phyloP scores from a whole-genome alignment of 2,113 vertebrate genomes.

The Laticauda laticaudata region DNA sequence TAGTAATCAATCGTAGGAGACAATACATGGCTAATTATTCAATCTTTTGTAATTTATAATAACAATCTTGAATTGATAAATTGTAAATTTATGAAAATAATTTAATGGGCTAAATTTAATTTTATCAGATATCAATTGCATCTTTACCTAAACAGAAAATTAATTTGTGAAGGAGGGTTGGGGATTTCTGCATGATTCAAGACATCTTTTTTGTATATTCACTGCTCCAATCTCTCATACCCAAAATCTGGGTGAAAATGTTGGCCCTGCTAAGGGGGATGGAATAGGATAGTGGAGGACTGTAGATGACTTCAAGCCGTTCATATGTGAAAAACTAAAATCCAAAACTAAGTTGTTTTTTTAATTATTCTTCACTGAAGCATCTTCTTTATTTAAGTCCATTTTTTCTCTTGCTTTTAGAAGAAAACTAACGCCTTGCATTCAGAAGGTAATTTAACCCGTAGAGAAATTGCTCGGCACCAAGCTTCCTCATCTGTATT shows the following conservation, averaged over 20 bases:
- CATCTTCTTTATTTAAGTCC: not conserved
- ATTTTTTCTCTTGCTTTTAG: conserved; percentile 39
- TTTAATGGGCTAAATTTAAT: not conserved
- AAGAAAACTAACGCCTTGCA: conserved; percentile 74
- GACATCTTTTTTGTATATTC: not conserved
- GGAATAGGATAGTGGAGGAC: not conserved
- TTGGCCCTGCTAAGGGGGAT: not conserved
- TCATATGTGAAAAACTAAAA: not conserved
- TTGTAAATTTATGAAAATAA: not conserved
- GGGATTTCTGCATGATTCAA: not conserved
- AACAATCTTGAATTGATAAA: not conserved
- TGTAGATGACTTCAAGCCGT: not conserved
- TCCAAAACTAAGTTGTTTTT: not conserved
- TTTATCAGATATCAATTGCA: not conserved
- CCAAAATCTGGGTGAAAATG: not conserved
- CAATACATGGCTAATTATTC: not conserved
- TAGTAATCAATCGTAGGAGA: not conserved
- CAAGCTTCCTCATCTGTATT: conserved; percentile 89
- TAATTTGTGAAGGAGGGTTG: not conserved
- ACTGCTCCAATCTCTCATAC: not conserved
- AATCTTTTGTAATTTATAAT: not conserved
- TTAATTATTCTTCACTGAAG: conserved; percentile 11
- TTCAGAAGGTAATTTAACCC: conserved; percentile 67
- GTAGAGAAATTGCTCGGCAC: conserved; percentile 85
- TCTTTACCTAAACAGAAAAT: not conserved